Evolutionary conservation across 2,797 vertebrate genomes (phyloP).

Genomic region (Bryconaethiops microstoma): DNA sequence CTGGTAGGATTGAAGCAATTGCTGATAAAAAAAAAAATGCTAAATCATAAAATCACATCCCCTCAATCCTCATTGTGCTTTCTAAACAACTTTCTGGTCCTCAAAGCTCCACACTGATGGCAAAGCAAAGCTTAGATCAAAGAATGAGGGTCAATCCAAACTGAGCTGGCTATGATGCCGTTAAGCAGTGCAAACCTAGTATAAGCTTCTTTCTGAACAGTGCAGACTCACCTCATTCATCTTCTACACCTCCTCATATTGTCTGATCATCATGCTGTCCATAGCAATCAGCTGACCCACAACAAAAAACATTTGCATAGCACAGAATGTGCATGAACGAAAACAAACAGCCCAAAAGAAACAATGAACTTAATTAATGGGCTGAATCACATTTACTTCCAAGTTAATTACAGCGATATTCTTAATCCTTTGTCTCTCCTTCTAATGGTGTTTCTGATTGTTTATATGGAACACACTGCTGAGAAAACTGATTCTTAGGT

Average conservation of each 20-base stretch:
- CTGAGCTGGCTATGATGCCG: not conserved
- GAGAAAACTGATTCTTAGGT: not conserved
- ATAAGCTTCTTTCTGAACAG: not conserved
- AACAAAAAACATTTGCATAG: not conserved
- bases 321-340: slow-evolving; percentile 14
- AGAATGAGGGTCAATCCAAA: not conserved
- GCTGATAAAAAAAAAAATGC: not conserved
- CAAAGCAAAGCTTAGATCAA: not conserved
- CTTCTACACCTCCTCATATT: not conserved
- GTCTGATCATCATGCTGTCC: not conserved
- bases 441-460: not conserved
- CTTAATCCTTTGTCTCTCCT: not conserved
- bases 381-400: not conserved
- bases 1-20: not conserved
- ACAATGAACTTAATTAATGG: not conserved
- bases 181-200: not conserved
- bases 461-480: not conserved
- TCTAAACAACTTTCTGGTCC: not conserved
- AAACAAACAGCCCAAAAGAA: not conserved
- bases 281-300: slow-evolving; percentile 5
- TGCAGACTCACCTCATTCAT: not conserved
- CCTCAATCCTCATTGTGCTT: not conserved
- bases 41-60: not conserved
- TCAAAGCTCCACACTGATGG: not conserved
- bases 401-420: slow-evolving; percentile 6